Evolutionary conservation across 2,888 invertebrate species (phyloP), one percentile per base, ranked within the genome.

Genomic region (Venusia cambrica): DNA sequence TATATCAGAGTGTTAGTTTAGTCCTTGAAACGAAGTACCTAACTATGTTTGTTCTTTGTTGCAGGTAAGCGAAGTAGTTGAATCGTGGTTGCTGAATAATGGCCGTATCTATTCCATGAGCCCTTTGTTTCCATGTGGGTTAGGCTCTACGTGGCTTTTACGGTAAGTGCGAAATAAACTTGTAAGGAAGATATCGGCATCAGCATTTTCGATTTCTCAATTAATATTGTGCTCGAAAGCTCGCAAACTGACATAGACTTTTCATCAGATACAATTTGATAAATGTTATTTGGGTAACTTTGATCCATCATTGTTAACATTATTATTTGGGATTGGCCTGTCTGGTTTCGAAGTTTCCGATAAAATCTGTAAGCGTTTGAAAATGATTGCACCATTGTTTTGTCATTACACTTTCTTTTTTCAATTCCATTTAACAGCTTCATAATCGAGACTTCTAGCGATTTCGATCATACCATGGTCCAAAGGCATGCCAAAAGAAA

Each of bases 31-130:
- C 13, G 20, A 17, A 19, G 16, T 40, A n/a, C n/a, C n/a, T n/a
- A 40, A 45, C 44, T 40, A 36, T 35, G 40, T 42, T 40, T 42
- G 25, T 42, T 19, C 17, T 37, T 45, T 47, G 45, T 50, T 50
- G 9, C 50, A 50, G 50, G 50, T 50, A 50, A 38, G 36, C 29
- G 11, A 29, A 27, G 12, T 32, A n/a, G n/a, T n/a, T n/a, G n/a
- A n/a, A n/a, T 38, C 5, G 18, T 37, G 25, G 21, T 38, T 20
- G 31, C 26, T 31, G 21, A 31, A 30, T n/a, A 29, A 8, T 12
- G 26, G 21, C 5, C 7, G 27, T 45, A 38, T 36, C 39, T 42
- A 39, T 32, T 34, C 37, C 13, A 34, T 8, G 34, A 15, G 26
- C 6, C 18, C 14, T 42, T 31, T 35, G 27, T 17, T n/a, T n/a